Evolutionary conservation across 2,888 invertebrate species (phyloP).

Genomic region (Podabrus alpinus): DNA sequence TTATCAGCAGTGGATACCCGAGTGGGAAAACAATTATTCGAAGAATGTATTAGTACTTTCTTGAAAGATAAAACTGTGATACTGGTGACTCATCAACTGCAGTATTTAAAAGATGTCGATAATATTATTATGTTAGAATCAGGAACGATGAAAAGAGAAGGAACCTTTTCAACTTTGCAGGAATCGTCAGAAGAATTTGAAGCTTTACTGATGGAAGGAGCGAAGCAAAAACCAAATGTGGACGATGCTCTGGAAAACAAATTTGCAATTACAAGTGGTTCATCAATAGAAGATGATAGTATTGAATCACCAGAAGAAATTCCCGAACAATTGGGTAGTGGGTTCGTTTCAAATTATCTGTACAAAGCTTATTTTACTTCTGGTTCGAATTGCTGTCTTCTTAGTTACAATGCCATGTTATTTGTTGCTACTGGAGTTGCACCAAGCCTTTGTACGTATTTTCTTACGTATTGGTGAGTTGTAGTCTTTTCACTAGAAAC

Average conservation of each 20-base stretch:
- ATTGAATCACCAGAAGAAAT: constrained; percentile 49
- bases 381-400: constrained; percentile 70
- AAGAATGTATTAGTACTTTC: constrained; percentile 69
- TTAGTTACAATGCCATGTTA: constrained; percentile 65
- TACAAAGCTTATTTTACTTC: constrained; percentile 76
- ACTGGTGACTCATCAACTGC: constrained; percentile 73
- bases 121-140: constrained; percentile 53
- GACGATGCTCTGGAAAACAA: not conserved
- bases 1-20: constrained; percentile 80
- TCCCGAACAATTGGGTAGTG: constrained; percentile 67
- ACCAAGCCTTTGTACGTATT: constrained; percentile 80
- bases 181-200: constrained; percentile 59
- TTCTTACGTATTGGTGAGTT: constrained; percentile 75
- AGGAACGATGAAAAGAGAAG: constrained; percentile 49
- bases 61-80: constrained; percentile 65
- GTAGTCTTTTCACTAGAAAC: too few relatives aligned
- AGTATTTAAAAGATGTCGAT: constrained; percentile 56
- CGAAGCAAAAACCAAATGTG: not conserved
- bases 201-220: constrained; percentile 51
- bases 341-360: constrained; percentile 59
- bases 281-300: not conserved
- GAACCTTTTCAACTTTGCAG: constrained; percentile 47
- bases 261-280: not conserved
- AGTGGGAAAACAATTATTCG: constrained; percentile 74
- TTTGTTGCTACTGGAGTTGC: constrained; percentile 71